Evolutionary conservation across 92 coral and sea anemone genomes (phyloP), one percentile per base, ranked within the genome.

Genomic region (Paramuricea clavata): DNA sequence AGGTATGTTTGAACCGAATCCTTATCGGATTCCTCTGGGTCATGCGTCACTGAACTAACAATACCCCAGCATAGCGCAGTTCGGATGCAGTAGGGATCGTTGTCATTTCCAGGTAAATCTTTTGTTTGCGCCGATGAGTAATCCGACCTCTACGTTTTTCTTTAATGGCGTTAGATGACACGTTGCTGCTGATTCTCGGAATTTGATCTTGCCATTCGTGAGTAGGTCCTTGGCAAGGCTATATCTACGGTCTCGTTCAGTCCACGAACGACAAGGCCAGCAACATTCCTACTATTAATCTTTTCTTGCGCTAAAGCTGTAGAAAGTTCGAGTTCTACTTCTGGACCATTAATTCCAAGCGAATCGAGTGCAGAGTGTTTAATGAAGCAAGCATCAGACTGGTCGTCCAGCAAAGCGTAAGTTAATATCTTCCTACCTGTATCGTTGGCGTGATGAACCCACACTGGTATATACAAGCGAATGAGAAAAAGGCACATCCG

Each of bases 121-220:
- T n/a, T n/a, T n/a, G n/a, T n/a, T n/a, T n/a, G n/a, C n/a, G n/a
- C 88, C 88, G 17, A 88, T 74, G 26, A 87, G 82, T 17, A 81
- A 43, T 36, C 71, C 74, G 22, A 78, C 87, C 31, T 82, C 91
- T 12, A 61, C 12, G 30, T 82, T 70, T n/a, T 76, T 59, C 74
- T 12, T 25, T 7, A 70, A 82, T 0, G 88, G 88, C 72, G 52
- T 30, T 16, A 88, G 49, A 6, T 74, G 76, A 47, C 52, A n/a
- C n/a, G n/a, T 32, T 28, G 85, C 82, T 41, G 83, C 49, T 8
- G 57, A 2, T 19, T 49, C 2, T 16, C 57, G 57, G 57, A 3
- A 49, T 49, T 3, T 2, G 42, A 8, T 49, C 57, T n/a, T n/a
- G n/a, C n/a, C n/a, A n/a, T n/a, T 49, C 57, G 3, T 19, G 57